These are phyloP conservation scores for Dendrocincla tyrannina DNA, from an alignment of 2,797 vertebrate genomes.

Conservation along the genomic window DNA sequence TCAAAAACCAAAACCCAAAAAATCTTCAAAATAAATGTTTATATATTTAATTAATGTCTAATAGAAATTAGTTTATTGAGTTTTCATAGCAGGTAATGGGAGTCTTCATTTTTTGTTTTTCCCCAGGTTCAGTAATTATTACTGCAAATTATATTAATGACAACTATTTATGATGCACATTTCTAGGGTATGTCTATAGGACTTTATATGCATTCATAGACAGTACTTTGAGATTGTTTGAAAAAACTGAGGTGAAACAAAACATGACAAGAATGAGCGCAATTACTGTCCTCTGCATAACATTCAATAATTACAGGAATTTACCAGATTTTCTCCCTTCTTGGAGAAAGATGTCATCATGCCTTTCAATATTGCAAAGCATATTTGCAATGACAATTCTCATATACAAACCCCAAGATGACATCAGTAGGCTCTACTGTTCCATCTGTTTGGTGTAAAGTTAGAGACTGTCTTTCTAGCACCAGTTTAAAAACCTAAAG, in stretches of 20 bases:
- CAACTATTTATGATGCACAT: not conserved
- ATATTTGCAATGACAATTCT: not conserved
- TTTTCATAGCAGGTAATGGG: not conserved
- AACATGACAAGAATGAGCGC: not conserved
- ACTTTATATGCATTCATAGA: not conserved
- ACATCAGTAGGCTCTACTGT: not conserved
- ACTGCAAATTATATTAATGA: not conserved
- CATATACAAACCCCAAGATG: not conserved
- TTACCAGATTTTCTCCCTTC: not conserved
- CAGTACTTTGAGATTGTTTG: not conserved
- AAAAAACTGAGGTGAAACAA: not conserved
- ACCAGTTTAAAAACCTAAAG: not conserved
- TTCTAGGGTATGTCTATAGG: not conserved
- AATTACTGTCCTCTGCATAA: not conserved
- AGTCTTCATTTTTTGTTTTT: not conserved
- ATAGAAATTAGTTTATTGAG: not conserved
- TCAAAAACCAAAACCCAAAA: too few species aligned
- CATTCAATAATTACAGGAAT: not conserved
- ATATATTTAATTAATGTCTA: not conserved
- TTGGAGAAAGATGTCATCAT: not conserved
- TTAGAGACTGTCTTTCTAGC: not conserved
- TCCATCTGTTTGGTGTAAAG: not conserved
- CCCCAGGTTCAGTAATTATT: not conserved
- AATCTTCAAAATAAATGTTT: too few species aligned
- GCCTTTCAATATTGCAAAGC: not conserved